Percentiles rank a stretch among this genome's conserved stretches.
phyloP scores from a whole-genome alignment of 2,888 invertebrate species.

The Eumerus sabulonum region DNA sequence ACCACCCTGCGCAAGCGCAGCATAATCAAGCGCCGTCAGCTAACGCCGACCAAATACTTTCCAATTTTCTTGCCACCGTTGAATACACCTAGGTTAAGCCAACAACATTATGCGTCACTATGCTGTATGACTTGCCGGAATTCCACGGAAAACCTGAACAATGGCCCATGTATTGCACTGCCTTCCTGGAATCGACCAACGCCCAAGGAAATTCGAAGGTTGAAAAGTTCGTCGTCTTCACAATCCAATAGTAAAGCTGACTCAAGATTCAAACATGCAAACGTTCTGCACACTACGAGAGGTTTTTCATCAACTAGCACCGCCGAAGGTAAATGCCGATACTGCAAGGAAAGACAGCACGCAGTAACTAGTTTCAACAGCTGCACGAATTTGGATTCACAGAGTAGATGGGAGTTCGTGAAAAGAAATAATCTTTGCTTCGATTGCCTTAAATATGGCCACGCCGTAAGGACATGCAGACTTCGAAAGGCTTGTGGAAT shows the following conservation, averaged over 20 bases:
- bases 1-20: neutral
- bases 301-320: neutral
- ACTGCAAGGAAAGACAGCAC: constrained; percentile 8
- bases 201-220: constrained; percentile 31
- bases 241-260: neutral
- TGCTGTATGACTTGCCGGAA: constrained; percentile 23
- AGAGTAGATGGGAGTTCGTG: no score
- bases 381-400: constrained; percentile 5
- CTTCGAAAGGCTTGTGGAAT: constrained; percentile 9
- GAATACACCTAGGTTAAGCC: neutral
- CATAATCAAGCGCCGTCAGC: neutral
- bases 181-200: constrained; percentile 37
- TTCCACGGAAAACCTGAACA: constrained; percentile 46
- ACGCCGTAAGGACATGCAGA: constrained; percentile 8
- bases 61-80: constrained; percentile 2
- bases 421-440: constrained; percentile 7
- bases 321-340: neutral
- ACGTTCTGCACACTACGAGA: constrained; percentile 3
- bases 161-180: constrained; percentile 58
- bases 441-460: constrained; percentile 4
- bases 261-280: neutral
- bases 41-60: neutral
- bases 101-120: neutral
- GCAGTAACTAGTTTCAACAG: constrained; percentile 6
- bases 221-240: constrained; percentile 24